Percentiles rank a stretch among this genome's conserved stretches.
phyloP scores from a whole-genome alignment of 2,113 vertebrate genomes.

The Benitochromis conjunctus region DNA sequence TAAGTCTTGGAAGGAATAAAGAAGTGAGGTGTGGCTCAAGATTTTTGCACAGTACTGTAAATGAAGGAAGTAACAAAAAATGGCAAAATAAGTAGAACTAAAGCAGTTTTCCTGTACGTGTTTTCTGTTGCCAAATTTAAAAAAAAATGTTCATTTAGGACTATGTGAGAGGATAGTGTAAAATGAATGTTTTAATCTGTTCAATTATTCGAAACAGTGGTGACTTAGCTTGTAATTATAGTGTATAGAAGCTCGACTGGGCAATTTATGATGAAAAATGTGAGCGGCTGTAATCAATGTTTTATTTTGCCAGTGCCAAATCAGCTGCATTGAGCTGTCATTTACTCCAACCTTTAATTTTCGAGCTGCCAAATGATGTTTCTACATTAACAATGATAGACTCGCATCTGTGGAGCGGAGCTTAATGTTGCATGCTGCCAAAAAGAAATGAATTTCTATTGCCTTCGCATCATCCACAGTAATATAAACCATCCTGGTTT shows the following conservation, averaged over 20 bases:
- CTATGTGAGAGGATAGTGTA: background rate
- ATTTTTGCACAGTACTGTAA: background rate
- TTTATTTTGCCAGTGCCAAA: slow-evolving; percentile 1
- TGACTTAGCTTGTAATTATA: slow-evolving; percentile 8
- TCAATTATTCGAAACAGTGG: background rate
- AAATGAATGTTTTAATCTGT: background rate
- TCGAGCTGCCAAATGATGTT: background rate
- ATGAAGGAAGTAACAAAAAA: background rate
- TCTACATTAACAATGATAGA: slow-evolving; percentile 10
- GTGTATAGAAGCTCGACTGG: background rate
- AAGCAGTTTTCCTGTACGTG: background rate
- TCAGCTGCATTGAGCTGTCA: slow-evolving; percentile 8
- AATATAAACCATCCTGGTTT: slow-evolving; percentile 12
- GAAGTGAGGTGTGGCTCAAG: background rate
- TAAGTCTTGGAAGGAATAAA: background rate
- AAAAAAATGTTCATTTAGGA: background rate
- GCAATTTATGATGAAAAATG: slow-evolving; percentile 7
- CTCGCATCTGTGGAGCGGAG: background rate
- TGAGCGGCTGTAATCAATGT: background rate
- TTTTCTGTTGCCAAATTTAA: background rate
- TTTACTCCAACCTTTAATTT: slow-evolving; percentile 14
- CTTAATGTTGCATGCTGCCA: slow-evolving; percentile 4
- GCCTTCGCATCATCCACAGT: background rate
- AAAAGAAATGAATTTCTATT: slow-evolving; percentile 22
- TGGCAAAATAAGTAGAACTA: background rate